Evolutionary conservation across 2,113 vertebrate species (phyloP).

Genomic region (Coracopsis vasa): DNA sequence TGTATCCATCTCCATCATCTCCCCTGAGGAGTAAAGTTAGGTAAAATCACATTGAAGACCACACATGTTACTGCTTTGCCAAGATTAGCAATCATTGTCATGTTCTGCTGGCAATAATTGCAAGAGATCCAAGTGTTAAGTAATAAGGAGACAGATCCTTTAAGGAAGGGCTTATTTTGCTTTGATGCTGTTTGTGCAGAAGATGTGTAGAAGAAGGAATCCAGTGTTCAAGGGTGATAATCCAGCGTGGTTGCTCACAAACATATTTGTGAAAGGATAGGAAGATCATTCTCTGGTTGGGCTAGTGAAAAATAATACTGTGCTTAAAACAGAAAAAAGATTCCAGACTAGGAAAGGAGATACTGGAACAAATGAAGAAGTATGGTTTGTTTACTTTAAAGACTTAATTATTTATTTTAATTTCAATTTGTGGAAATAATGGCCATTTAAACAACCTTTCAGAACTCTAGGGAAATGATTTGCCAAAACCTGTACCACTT

Average conservation of each 20-base stretch:
- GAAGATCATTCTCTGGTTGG: neutral
- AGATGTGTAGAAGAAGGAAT: neutral
- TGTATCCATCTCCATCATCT: neutral
- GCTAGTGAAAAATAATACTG: neutral
- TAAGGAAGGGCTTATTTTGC: neutral
- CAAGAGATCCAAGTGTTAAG: neutral
- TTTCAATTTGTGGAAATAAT: neutral
- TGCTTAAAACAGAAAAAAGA: neutral
- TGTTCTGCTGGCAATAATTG: neutral
- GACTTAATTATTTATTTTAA: neutral
- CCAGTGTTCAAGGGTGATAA: neutral
- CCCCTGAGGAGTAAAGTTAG: neutral
- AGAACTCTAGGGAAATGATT: accelerated
- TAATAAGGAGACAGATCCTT: neutral
- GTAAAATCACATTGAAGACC: neutral
- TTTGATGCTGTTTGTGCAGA: neutral
- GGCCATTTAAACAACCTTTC: neutral
- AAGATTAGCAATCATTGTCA: neutral
- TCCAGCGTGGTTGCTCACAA: neutral
- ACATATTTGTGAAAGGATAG: neutral
- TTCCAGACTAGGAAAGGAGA: neutral
- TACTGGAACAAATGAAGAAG: neutral
- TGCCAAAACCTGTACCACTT: neutral
- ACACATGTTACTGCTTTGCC: neutral
- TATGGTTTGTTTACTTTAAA: neutral